A percentile compares a stretch with the other conserved stretches of the same genome.
These are phyloP conservation scores for Lasioglossum villosulum DNA, from an alignment of 2,888 invertebrate genomes.

Conservation along the genomic window DNA sequence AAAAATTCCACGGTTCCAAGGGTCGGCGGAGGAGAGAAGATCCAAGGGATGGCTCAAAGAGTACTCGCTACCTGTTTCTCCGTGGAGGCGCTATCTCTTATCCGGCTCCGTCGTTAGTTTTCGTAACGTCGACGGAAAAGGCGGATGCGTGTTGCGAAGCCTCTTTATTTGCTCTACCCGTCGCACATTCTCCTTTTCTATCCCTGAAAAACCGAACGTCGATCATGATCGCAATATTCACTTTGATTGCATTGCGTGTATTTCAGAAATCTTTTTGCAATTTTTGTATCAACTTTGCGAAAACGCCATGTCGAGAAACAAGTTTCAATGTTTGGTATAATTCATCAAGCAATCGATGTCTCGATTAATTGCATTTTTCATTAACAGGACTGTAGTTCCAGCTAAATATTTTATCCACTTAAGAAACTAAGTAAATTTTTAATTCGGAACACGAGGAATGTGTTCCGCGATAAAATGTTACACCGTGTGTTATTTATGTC, in stretches of 20 bases:
- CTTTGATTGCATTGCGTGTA: neutral
- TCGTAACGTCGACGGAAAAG: slow-evolving; percentile 61
- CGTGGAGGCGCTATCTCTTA: slow-evolving; percentile 61
- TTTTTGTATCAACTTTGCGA: neutral
- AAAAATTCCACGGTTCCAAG: slow-evolving; percentile 55
- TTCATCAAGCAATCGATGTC: neutral
- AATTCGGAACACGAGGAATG: neutral
- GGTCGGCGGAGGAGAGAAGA: slow-evolving; percentile 30
- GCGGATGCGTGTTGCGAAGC: slow-evolving; percentile 54
- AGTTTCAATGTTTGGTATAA: neutral
- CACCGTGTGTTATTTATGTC: neutral
- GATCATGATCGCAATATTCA: neutral
- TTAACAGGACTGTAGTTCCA: neutral
- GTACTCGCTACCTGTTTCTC: slow-evolving; percentile 45
- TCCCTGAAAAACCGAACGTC: neutral
- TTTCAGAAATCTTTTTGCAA: neutral
- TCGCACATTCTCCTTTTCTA: neutral
- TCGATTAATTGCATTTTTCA: neutral
- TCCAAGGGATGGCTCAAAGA: slow-evolving; percentile 44
- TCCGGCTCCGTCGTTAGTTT: slow-evolving; percentile 65
- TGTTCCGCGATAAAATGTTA: neutral
- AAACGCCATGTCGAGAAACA: neutral
- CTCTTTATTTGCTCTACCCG: slow-evolving; percentile 50
- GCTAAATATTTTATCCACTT: neutral
- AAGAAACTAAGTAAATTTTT: neutral